phyloP scores from a whole-genome alignment of 1,140 invertebrate species.

The Manduca sexta region DNA sequence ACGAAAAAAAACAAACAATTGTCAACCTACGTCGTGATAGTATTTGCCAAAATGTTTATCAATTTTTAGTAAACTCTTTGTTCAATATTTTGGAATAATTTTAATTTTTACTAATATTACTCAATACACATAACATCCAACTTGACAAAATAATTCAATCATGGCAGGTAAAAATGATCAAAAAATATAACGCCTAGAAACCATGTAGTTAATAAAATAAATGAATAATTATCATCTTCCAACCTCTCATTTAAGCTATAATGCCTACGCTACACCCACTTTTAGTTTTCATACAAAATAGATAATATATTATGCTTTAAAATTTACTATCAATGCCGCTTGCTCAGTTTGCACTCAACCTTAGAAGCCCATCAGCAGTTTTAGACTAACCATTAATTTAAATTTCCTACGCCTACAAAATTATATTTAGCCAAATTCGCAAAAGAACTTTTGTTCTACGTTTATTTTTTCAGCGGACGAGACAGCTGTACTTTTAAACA shows the following conservation, averaged over 20 bases:
- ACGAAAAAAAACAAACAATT: not conserved
- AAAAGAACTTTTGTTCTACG: no score
- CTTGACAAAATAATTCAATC: not conserved
- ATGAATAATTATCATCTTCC: no score
- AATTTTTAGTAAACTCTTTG: slow-evolving; percentile 23
- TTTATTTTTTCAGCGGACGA: slow-evolving; percentile 15
- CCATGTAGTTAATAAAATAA: no score
- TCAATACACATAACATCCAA: not conserved
- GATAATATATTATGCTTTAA: no score
- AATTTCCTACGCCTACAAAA: no score
- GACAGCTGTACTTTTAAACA: slow-evolving; percentile 36
- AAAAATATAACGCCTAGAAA: not conserved
- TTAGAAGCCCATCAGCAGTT: no score
- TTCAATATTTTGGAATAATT: slow-evolving; percentile 8
- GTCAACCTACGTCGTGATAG: slow-evolving; percentile 4
- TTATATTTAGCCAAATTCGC: not conserved
- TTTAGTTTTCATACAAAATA: no score
- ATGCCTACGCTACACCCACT: no score
- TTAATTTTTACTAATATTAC: slow-evolving; percentile 1
- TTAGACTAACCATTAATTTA: no score
- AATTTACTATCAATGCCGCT: no score
- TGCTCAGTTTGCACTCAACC: no score
- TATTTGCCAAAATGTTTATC: slow-evolving; percentile 24
- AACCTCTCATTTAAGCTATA: no score
- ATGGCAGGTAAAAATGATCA: not conserved